phyloP scores from a whole-genome alignment of 1,140 invertebrate genomes.

The Drosophila watanabei region DNA sequence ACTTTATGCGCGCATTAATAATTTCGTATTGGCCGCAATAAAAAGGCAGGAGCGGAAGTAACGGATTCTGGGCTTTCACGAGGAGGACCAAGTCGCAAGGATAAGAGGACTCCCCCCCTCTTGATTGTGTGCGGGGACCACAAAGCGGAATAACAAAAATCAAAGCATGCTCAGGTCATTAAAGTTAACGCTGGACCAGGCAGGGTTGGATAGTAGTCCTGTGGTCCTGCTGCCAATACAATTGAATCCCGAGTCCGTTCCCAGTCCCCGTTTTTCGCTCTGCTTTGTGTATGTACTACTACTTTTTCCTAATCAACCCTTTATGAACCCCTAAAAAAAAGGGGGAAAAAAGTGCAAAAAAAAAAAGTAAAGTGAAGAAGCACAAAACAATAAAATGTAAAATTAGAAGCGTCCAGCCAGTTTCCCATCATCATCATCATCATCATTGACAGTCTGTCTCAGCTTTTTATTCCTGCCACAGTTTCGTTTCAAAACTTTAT shows the following conservation, averaged over 20 bases:
- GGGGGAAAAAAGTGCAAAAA: slow-evolving; percentile 16
- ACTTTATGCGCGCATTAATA: slow-evolving; percentile 65
- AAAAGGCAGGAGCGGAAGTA: slow-evolving; percentile 22
- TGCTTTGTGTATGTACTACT: slow-evolving; percentile 23
- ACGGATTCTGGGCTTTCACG: slow-evolving; percentile 1
- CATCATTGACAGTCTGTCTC: slow-evolving; percentile 16
- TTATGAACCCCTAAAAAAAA: slow-evolving; percentile 78
- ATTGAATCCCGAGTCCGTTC: slow-evolving; percentile 30
- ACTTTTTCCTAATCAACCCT: slow-evolving; percentile 75
- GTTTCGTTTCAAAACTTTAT: no score
- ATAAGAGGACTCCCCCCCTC: not conserved
- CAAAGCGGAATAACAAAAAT: slow-evolving; percentile 76
- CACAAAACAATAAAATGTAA: slow-evolving; percentile 78
- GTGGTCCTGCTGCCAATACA: slow-evolving; percentile 42
- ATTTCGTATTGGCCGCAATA: slow-evolving; percentile 78
- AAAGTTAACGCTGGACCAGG: slow-evolving; percentile 50
- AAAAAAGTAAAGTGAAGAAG: slow-evolving; percentile 25
- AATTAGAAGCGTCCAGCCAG: slow-evolving; percentile 69
- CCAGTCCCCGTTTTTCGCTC: not conserved
- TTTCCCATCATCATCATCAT: slow-evolving; percentile 30
- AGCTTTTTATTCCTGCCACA: not conserved
- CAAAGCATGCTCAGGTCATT: slow-evolving; percentile 78
- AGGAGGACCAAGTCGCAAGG: not conserved
- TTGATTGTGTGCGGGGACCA: slow-evolving; percentile 21
- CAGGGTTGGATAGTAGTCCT: slow-evolving; percentile 28